A percentile compares a stretch with the other conserved stretches of the same genome.
These are phyloP conservation scores for Poeciliopsis occidentalis DNA, from an alignment of 2,113 vertebrate genomes.

Conservation along the genomic window DNA sequence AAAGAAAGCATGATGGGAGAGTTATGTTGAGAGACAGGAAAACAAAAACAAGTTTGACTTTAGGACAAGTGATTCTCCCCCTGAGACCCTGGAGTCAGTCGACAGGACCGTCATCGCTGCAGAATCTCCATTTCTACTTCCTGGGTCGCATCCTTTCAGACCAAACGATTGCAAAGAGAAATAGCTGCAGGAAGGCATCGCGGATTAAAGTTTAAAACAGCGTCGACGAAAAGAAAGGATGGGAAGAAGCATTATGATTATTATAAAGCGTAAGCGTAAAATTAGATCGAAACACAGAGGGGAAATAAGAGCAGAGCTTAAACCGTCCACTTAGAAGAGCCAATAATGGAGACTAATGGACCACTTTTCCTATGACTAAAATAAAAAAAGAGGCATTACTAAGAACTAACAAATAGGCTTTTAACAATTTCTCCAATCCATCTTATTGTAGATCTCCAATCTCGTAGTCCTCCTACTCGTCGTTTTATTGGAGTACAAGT, in stretches of 20 bases:
- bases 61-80: conserved; percentile 58
- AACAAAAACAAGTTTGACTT: conserved; percentile 55
- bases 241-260: conserved; percentile 35
- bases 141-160: conserved; percentile 10
- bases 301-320: conserved; percentile 27
- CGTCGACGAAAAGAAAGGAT: conserved; percentile 20
- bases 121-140: neutral
- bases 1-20: conserved; percentile 4
- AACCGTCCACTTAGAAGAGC: conserved; percentile 21
- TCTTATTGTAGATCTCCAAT: neutral
- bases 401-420: neutral
- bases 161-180: conserved; percentile 26
- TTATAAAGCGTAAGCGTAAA: conserved; percentile 16
- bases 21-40: neutral
- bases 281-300: conserved; percentile 59
- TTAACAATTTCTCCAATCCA: neutral
- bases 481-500: too few relatives aligned
- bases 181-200: neutral
- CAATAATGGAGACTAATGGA: conserved; percentile 24
- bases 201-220: conserved; percentile 49
- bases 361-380: neutral
- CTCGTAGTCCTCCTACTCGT: neutral
- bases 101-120: conserved; percentile 66
- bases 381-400: neutral
- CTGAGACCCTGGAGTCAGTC: conserved; percentile 56